Conservation (phyloP, 2,797 vertebrate species). For the Eupleurogrammus muticus region DNA sequence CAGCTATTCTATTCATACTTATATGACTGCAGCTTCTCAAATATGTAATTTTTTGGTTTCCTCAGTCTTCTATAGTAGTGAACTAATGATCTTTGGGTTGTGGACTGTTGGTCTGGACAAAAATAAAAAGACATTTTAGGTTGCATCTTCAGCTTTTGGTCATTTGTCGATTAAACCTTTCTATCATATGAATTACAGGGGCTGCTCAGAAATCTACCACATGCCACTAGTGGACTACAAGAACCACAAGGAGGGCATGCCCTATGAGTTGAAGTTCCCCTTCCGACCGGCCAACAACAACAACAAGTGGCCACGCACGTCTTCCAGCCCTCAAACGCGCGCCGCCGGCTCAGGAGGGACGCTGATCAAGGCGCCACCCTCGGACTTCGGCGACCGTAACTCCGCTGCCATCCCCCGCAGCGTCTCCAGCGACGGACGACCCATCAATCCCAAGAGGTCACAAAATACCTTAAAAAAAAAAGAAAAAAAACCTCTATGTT, state of each 20-base stretch:
- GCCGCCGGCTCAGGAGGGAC: conserved; percentile 84
- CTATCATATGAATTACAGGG: conserved; percentile 88
- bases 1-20: too few relatives aligned
- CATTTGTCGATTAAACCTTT: too few relatives aligned
- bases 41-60: too few relatives aligned
- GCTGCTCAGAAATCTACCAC: conserved; percentile 96
- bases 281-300: conserved; percentile 92
- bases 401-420: conserved; percentile 91
- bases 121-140: too few relatives aligned
- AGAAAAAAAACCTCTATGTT: neutral
- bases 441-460: conserved; percentile 91
- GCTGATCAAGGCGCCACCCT: conserved; percentile 86
- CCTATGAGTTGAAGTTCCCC: conserved; percentile 96
- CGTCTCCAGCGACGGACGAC: conserved; percentile 95
- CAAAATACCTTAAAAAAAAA: neutral
- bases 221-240: conserved; percentile 98
- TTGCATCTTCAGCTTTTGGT: too few relatives aligned
- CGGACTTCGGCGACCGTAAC: conserved; percentile 84
- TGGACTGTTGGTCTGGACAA: too few relatives aligned
- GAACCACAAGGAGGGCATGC: conserved; percentile 92
- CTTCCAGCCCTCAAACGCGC: conserved; percentile 85
- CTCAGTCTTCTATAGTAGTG: too few relatives aligned
- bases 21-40: too few relatives aligned
- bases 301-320: conserved; percentile 94
- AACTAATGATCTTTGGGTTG: too few relatives aligned